Percentiles rank a stretch among this genome's conserved stretches.
These are phyloP conservation scores for Phaenicophaeus curvirostris DNA, from an alignment of 2,797 vertebrate species.

Conservation along the genomic window DNA sequence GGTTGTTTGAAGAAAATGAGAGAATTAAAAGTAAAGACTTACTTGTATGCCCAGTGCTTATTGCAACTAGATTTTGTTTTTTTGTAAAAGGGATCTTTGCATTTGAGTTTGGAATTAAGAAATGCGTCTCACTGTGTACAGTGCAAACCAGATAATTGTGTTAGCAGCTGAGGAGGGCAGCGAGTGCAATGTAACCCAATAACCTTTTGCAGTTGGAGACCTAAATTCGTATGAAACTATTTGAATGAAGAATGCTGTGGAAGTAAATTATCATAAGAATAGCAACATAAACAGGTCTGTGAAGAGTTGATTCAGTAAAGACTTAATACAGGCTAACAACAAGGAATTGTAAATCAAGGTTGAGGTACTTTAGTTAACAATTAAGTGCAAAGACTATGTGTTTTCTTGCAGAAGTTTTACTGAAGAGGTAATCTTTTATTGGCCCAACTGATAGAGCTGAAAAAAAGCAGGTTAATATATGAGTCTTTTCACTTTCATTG, in stretches of 20 bases:
- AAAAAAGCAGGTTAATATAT: neutral
- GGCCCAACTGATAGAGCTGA: neutral
- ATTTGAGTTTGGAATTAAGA: neutral
- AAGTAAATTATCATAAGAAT: neutral
- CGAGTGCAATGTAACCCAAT: neutral
- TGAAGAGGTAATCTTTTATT: neutral
- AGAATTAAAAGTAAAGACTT: neutral
- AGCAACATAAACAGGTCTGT: neutral
- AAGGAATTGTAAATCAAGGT: neutral
- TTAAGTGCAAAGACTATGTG: neutral
- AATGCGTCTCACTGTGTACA: neutral
- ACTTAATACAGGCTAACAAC: neutral
- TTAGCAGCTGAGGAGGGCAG: neutral
- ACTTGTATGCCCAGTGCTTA: neutral
- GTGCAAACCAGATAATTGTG: neutral
- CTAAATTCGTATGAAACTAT: neutral
- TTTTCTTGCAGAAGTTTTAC: neutral
- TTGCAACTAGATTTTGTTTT: neutral
- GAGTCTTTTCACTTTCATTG: neutral
- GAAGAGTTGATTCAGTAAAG: neutral
- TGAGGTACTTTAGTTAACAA: neutral
- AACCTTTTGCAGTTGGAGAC: neutral
- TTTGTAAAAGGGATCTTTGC: neutral
- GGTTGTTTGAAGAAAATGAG: neutral
- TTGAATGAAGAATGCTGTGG: neutral